These are phyloP conservation scores for Morbakka virulenta DNA, from an alignment of 30 jellyfish, hydroid and myxozoan genomes.

Conservation along the genomic window DNA sequence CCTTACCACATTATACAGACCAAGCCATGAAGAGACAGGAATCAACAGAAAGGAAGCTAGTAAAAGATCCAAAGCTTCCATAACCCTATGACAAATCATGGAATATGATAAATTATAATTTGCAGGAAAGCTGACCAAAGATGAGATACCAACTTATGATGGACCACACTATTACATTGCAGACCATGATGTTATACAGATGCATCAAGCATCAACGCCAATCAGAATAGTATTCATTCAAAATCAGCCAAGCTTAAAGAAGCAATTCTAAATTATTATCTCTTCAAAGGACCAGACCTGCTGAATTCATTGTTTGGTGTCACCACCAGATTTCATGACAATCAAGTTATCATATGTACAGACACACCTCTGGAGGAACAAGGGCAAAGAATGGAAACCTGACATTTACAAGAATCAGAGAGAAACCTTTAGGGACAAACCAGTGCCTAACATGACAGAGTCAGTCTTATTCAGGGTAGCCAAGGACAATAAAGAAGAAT, in stretches of 20 bases:
- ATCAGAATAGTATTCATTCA: slow-evolving; percentile 7
- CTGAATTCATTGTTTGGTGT: slow-evolving; percentile 20
- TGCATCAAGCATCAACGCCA: slow-evolving; percentile 12
- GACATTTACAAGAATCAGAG: slow-evolving; percentile 38
- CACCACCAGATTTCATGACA: slow-evolving; percentile 47
- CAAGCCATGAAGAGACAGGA: neutral
- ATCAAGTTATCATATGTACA: slow-evolving; percentile 39
- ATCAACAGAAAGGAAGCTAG: slow-evolving; percentile 13
- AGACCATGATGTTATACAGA: slow-evolving; percentile 11
- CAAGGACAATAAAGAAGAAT: neutral
- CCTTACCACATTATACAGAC: neutral
- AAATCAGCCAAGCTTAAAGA: slow-evolving; percentile 31
- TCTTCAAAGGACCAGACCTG: slow-evolving; percentile 30
- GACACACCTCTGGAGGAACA: slow-evolving; percentile 64
- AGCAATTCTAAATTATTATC: neutral
- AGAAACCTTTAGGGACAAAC: slow-evolving; percentile 57
- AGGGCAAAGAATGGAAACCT: slow-evolving; percentile 32
- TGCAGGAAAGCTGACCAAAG: slow-evolving; percentile 11
- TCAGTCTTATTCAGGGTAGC: slow-evolving; percentile 44
- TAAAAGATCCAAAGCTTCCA: neutral
- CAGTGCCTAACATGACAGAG: slow-evolving; percentile 71
- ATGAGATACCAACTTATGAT: neutral
- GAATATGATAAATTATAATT: neutral
- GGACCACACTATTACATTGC: slow-evolving; percentile 18
- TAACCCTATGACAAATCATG: neutral